These are phyloP conservation scores for Patella ulyssiponensis DNA, from an alignment of 2,888 invertebrate species.

Conservation along the genomic window DNA sequence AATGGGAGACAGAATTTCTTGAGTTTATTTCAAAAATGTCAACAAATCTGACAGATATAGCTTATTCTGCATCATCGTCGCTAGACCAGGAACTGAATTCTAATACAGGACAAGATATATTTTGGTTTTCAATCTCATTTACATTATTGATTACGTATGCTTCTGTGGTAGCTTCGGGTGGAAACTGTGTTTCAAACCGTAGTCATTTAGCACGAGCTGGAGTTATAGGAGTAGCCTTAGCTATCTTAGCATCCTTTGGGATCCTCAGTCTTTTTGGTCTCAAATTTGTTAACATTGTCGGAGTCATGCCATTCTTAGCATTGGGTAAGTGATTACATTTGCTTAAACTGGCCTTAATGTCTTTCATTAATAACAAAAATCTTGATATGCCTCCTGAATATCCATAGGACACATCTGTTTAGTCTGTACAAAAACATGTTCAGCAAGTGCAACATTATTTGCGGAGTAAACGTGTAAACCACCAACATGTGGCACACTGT, in stretches of 20 bases:
- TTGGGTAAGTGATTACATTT: slow-evolving; percentile 41
- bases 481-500: too few species aligned
- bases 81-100: slow-evolving; percentile 46
- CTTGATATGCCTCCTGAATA: too few species aligned
- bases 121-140: slow-evolving; percentile 31
- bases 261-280: slow-evolving; percentile 43
- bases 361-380: too few species aligned
- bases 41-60: not conserved
- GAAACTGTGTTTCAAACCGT: slow-evolving; percentile 34
- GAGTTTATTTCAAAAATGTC: not conserved
- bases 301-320: slow-evolving; percentile 54
- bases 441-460: too few species aligned
- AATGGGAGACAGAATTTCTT: not conserved
- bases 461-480: too few species aligned
- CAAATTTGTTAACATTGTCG: slow-evolving; percentile 53
- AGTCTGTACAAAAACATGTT: too few species aligned
- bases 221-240: slow-evolving; percentile 47
- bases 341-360: too few species aligned
- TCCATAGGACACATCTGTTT: too few species aligned
- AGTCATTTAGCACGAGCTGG: slow-evolving; percentile 41
- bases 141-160: slow-evolving; percentile 37
- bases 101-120: slow-evolving; percentile 37
- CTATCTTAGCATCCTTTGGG: slow-evolving; percentile 52
- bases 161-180: slow-evolving; percentile 22
- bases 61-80: slow-evolving; percentile 48